These are phyloP conservation scores for Caiman crocodilus DNA, from an alignment of 2,797 vertebrate genomes.

Conservation along the genomic window DNA sequence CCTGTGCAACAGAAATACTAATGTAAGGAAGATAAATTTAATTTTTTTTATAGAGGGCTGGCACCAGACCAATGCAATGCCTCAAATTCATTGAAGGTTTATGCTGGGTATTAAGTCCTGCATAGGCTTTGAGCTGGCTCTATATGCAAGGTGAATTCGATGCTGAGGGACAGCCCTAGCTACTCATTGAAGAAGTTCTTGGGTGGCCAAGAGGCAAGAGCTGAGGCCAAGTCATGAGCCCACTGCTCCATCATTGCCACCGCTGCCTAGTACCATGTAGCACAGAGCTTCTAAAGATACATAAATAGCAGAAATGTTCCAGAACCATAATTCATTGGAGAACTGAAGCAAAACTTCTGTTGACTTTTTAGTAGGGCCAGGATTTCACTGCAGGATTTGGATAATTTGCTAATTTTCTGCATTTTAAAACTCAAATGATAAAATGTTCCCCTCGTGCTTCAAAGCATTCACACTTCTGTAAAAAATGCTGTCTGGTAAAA, in stretches of 20 bases:
- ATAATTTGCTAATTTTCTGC: neutral
- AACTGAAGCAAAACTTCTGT: neutral
- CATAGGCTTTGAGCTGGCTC: neutral
- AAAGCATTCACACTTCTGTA: slow-evolving; percentile 26
- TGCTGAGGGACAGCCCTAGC: no score
- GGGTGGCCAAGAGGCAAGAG: neutral
- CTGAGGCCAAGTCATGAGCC: neutral
- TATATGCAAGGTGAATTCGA: neutral
- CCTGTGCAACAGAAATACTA: neutral
- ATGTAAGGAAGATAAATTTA: neutral
- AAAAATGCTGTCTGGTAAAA: neutral
- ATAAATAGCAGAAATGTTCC: neutral
- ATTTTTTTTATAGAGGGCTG: neutral
- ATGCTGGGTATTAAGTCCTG: neutral
- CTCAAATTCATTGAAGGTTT: neutral
- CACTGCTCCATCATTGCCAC: neutral
- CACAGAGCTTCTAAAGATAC: neutral
- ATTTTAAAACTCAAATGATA: neutral
- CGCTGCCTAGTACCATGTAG: neutral
- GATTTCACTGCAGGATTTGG: neutral
- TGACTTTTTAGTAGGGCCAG: neutral
- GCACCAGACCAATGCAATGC: neutral
- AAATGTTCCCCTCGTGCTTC: slow-evolving; percentile 1
- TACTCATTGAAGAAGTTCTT: no score
- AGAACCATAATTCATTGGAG: neutral